Evolutionary conservation across 2,888 invertebrate genomes (phyloP).

Genomic region (Rhagophthalmus giganteus): DNA sequence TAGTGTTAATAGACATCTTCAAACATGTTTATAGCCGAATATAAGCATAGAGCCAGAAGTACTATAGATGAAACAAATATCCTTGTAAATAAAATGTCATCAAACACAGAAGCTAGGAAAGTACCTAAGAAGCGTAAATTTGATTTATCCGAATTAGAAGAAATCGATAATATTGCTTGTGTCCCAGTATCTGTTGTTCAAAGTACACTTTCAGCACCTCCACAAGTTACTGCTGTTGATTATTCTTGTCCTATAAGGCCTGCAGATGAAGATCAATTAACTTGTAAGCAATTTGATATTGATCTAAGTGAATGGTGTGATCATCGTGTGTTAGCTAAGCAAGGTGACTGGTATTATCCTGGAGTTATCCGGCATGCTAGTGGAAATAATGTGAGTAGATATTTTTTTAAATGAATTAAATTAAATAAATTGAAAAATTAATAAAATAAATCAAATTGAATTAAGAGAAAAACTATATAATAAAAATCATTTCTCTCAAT

Average conservation of each 20-base stretch:
- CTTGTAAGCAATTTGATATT: constrained; percentile 56
- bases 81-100: constrained; percentile 17
- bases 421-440: neutral
- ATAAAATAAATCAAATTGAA: no score
- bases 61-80: constrained; percentile 11
- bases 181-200: constrained; percentile 53
- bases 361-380: constrained; percentile 82
- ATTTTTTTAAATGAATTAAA: neutral
- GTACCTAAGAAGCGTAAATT: constrained; percentile 94
- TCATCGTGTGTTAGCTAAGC: constrained; percentile 87
- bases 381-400: constrained; percentile 60
- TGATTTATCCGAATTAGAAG: constrained; percentile 77
- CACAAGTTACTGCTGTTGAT: constrained; percentile 52
- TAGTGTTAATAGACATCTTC: constrained; percentile 3
- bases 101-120: constrained; percentile 62
- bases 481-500: no score
- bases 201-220: constrained; percentile 50
- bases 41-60: constrained; percentile 19
- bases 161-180: constrained; percentile 57
- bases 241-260: constrained; percentile 47
- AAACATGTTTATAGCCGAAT: constrained; percentile 27
- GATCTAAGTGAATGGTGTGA: constrained; percentile 94
- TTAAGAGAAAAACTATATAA: no score
- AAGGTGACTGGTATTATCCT: constrained; percentile 79
- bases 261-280: constrained; percentile 44